Evolutionary conservation across 2,888 invertebrate species (phyloP).

Genomic region (Julus scandinavius): DNA sequence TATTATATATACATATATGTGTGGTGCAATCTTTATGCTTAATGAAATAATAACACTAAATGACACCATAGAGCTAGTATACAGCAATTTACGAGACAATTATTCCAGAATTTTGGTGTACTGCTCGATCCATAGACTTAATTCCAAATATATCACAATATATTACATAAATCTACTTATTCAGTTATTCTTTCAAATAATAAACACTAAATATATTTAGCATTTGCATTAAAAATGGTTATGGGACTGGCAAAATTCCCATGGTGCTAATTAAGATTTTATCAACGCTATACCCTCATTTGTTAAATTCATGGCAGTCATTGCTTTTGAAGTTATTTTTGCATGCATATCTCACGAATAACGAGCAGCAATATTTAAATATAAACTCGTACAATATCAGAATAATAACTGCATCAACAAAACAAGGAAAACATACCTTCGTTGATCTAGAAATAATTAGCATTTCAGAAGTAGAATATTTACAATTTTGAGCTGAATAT

Average conservation of each 20-base stretch:
- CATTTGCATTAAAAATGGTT: neutral
- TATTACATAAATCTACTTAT: neutral
- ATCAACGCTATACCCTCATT: neutral
- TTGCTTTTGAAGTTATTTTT: neutral
- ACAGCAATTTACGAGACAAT: neutral
- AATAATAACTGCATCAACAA: neutral
- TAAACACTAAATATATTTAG: neutral
- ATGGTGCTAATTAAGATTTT: neutral
- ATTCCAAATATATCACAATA: conserved; percentile 2
- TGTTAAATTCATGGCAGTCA: neutral
- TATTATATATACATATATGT: neutral
- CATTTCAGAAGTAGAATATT: neutral
- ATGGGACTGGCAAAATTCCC: neutral
- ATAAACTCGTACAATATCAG: neutral
- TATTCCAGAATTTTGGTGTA: neutral
- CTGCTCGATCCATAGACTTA: neutral
- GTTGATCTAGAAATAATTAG: neutral
- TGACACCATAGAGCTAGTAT: neutral
- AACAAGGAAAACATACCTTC: neutral
- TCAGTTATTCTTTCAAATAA: neutral
- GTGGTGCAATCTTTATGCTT: no score
- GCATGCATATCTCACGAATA: neutral
- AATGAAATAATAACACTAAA: neutral
- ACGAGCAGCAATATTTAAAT: neutral
- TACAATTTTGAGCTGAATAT: neutral